Percentiles rank a stretch among this genome's conserved stretches.
phyloP scores from a whole-genome alignment of 1,140 invertebrate genomes.

The Macrostomum lignano region DNA sequence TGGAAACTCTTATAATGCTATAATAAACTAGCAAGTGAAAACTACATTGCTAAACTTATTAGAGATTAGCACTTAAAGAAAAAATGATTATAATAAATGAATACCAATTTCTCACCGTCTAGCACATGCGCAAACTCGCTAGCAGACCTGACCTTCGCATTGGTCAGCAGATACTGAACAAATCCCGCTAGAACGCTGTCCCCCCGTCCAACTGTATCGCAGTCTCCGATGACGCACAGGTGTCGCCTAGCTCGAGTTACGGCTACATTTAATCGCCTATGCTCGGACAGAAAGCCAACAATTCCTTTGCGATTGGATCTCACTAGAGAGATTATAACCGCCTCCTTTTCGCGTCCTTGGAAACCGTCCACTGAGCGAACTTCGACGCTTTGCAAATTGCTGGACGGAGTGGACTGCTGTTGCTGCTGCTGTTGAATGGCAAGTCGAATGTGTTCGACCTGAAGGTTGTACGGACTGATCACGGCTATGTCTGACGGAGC shows the following conservation, averaged over 20 bases:
- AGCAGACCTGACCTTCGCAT: too few relatives aligned
- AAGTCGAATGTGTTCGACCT: conserved; percentile 22
- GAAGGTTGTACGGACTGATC: conserved; percentile 35
- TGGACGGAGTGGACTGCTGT: too few relatives aligned
- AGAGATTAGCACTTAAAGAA: too few relatives aligned
- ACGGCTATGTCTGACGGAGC: conserved; percentile 33
- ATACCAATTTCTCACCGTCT: too few relatives aligned
- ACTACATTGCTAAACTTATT: too few relatives aligned
- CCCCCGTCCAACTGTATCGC: conserved; percentile 34
- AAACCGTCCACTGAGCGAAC: conserved; percentile 64
- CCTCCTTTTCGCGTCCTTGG: conserved; percentile 61
- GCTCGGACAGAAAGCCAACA: conserved; percentile 34
- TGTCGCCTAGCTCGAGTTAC: conserved; percentile 34
- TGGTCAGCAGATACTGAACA: too few relatives aligned
- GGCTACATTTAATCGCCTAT: conserved; percentile 35
- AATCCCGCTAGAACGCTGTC: too few relatives aligned
- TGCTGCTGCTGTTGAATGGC: too few relatives aligned
- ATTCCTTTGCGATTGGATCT: conserved; percentile 33
- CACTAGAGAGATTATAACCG: conserved; percentile 58
- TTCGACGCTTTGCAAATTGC: conserved; percentile 17
- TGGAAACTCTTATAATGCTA: too few relatives aligned
- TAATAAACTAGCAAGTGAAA: too few relatives aligned
- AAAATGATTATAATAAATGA: too few relatives aligned
- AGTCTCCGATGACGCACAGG: conserved; percentile 33
- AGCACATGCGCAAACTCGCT: too few relatives aligned